Base-by-base conservation (phyloP, 2,113 vertebrate species). In the Pomatorhinus ruficollis region DNA sequence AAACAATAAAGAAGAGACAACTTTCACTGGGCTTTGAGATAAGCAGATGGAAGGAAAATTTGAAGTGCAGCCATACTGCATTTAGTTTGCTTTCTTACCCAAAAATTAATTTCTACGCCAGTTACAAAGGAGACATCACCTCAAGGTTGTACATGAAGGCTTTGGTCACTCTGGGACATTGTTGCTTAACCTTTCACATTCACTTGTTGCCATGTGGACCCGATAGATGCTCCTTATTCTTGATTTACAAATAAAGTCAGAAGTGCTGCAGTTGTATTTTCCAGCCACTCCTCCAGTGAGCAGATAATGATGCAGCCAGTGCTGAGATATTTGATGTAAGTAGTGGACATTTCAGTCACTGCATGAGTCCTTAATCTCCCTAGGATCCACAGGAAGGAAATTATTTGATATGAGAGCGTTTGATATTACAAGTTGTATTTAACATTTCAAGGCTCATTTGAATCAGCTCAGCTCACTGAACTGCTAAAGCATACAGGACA, bases 391-490 rank as follows among this genome's bases (percentile, higher is more conserved):
- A 70, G 90, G 95, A 98, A 92, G 93, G 92, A 97, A 98, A 96
- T 95, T 90, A 98, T 98, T 97, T 97, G 95, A 98, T 98, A 97
- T 65, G 72, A 97, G 84, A 97, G 94, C 61, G 83, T 98, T 97
- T 98, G 97, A 97, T 98, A 97, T 93, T 97, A 96, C 93, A 98
- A 98, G 94, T 96, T 98, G 87, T 97, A 97, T 98, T 98, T 98
- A 98, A 98, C 97, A 97, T 98, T 98, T 98, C 97, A 97, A 98
- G 96, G 94, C 91, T 98, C 92, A 97, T 98, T 97, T 98, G 60
- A 96, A 97, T 97, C 95, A 49, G 70, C 66, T 97, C 89, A 79
- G 93, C 96, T 98, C 89, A 93, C 47, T 89, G 96, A 96, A 86
- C 94, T 97, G 95, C 90, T 97, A 66, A 91, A 95, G 92, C 94